Evolutionary conservation across 2,888 invertebrate species (phyloP), one percentile per base, ranked within the genome.

Genomic region (Tenthredo amoena): DNA sequence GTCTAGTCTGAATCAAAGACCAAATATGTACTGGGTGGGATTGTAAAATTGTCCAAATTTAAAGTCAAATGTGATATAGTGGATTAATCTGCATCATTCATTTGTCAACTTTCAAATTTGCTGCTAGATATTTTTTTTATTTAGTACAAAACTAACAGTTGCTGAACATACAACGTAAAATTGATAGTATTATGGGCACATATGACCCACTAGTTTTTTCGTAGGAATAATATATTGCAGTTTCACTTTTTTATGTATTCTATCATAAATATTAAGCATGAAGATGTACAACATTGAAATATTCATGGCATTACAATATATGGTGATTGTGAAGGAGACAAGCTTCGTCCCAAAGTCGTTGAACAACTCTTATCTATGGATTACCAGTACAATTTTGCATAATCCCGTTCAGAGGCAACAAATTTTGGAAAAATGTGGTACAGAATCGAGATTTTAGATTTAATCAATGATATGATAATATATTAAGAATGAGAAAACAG

Each of bases 401-500:
- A 34, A 62, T 9, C 62, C 26, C 26, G 10, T 5, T 34, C 31
- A 34, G 31, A 68, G 68, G 12, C 4, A 68, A 15, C 0, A 31
- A 26, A 34, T 68, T 34, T 18, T 3, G 34, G 6, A 68, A 68
- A 68, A 68, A 6, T 26, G 15, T 18, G 3, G 18, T 68, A 26
- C 12, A 68, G 15, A 18, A 34, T 68, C 3, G 34, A 68, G 0
- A 68, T 68, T 72, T n/a, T 5, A 72, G 40, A 72, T 72, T 10
- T 0, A 31, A 72, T 43, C 1, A n/a, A 31, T 5, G 43, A 43
- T n/a, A 6, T 40, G 1, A 71, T 31, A 21, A 81, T 55, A 7
- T 55, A 77, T 21, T 9, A 9, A n/a, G 31, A 21, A 84, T 74
- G 74, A 71, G 77, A 79, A 55, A 34, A 43, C 85, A 85, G 84